Evolutionary conservation across 2,113 vertebrate species (phyloP).

Genomic region (Anguilla japonica): DNA sequence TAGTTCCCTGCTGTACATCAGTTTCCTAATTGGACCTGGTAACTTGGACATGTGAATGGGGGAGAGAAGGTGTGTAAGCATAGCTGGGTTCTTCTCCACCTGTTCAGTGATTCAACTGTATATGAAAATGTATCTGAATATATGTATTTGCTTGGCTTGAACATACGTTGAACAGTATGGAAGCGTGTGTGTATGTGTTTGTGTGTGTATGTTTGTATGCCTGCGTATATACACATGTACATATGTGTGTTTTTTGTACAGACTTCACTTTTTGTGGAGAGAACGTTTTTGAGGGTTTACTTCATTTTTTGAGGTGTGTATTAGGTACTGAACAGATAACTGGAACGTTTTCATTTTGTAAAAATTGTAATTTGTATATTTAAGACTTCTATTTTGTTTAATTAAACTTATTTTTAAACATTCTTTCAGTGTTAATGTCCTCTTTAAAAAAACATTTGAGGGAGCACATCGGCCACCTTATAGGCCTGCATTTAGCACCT

Average conservation of each 20-base stretch:
- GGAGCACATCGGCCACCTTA: not conserved
- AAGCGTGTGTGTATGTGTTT: not conserved
- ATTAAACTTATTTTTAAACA: constrained; percentile 29
- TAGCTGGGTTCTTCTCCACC: not conserved
- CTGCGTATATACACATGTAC: not conserved
- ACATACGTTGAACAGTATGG: constrained; percentile 16
- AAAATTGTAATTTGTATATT: constrained; percentile 31
- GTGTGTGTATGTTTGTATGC: not conserved
- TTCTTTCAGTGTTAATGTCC: not conserved
- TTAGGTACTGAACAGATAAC: constrained; percentile 2
- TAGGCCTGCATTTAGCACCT: too few species aligned
- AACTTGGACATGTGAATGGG: not conserved
- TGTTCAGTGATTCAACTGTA: not conserved
- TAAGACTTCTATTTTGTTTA: constrained; percentile 34
- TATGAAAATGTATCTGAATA: constrained; percentile 45
- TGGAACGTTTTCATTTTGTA: constrained; percentile 6
- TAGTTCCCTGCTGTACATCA: not conserved
- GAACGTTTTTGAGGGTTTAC: constrained; percentile 23
- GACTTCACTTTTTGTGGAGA: constrained; percentile 48
- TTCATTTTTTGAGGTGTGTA: constrained; percentile 42
- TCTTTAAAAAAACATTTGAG: not conserved
- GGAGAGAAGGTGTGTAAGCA: not conserved
- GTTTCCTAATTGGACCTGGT: not conserved
- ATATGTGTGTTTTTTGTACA: constrained; percentile 33
- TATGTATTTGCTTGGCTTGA: constrained; percentile 29